Conservation (phyloP, 1,140 invertebrate genomes). For the Drosophila ananassae region DNA sequence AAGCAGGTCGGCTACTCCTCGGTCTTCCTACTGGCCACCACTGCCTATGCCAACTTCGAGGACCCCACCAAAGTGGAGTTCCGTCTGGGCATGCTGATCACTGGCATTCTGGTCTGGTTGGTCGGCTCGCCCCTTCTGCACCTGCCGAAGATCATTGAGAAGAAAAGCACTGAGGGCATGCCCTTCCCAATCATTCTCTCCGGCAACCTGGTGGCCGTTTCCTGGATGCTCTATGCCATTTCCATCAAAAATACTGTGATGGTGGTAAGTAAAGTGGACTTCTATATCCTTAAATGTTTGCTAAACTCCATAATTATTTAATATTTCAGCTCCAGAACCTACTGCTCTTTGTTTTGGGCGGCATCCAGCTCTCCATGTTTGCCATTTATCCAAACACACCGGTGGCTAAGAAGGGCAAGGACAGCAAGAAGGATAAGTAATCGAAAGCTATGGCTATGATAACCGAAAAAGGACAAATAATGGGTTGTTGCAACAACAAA, state of each 20-base stretch:
- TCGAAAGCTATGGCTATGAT: conserved; percentile 28
- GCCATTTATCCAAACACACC: conserved; percentile 86
- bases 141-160: conserved; percentile 89
- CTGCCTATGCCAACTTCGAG: conserved; percentile 88
- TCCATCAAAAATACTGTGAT: conserved; percentile 91
- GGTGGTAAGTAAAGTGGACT: conserved; percentile 87
- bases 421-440: conserved; percentile 63
- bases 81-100: conserved; percentile 89
- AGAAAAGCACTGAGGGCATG: conserved; percentile 90
- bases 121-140: conserved; percentile 89
- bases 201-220: conserved; percentile 89
- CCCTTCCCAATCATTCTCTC: conserved; percentile 93
- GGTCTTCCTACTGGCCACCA: conserved; percentile 85
- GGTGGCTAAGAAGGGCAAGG: conserved; percentile 77
- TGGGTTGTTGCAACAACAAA: conserved; percentile 32
- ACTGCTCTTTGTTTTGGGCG: conserved; percentile 86
- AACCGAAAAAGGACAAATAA: conserved; percentile 24
- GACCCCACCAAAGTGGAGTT: conserved; percentile 87
- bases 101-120: conserved; percentile 87
- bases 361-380: conserved; percentile 88
- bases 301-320: not conserved
- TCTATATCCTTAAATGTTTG: not conserved
- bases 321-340: conserved; percentile 88
- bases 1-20: conserved; percentile 85
- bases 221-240: conserved; percentile 93